A percentile compares a stretch with the other conserved stretches of the same genome.
Conservation (phyloP, 2,888 invertebrate genomes). For the Fissipunctia ypsillon region DNA sequence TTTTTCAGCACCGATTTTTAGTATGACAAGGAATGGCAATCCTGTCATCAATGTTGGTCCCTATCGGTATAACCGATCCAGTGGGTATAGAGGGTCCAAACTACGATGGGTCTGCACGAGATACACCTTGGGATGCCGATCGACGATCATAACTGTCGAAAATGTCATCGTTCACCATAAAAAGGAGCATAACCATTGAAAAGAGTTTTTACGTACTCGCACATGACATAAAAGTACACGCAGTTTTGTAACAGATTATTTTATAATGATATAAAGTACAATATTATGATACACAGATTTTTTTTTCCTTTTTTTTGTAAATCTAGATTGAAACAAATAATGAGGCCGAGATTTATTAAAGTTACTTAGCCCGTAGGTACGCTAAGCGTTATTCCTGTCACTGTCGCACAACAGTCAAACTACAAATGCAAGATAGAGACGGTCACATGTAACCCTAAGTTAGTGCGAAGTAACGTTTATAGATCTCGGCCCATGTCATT, state of each 20-base stretch:
- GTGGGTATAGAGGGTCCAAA: constrained; percentile 25
- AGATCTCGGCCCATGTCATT: background rate
- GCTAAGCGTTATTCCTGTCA: background rate
- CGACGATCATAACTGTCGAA: constrained; percentile 46
- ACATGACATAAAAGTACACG: background rate
- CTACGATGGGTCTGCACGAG: constrained; percentile 52
- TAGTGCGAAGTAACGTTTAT: background rate
- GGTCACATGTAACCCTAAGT: background rate
- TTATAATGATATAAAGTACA: background rate
- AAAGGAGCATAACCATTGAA: constrained; percentile 28
- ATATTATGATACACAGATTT: background rate
- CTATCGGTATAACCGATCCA: constrained; percentile 53
- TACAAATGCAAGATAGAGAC: background rate
- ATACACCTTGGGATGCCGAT: constrained; percentile 47
- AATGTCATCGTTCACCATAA: constrained; percentile 27
- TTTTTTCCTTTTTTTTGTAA: background rate
- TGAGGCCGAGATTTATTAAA: background rate
- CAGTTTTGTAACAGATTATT: background rate
- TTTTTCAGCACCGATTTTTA: constrained; percentile 50
- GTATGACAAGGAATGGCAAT: constrained; percentile 50
- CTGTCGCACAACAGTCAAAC: background rate
- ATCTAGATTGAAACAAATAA: background rate
- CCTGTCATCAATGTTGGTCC: constrained; percentile 50
- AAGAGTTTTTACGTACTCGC: background rate
- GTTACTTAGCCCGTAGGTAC: background rate